Conservation (phyloP, 1,140 invertebrate species). For the Pteromalus puparum region DNA sequence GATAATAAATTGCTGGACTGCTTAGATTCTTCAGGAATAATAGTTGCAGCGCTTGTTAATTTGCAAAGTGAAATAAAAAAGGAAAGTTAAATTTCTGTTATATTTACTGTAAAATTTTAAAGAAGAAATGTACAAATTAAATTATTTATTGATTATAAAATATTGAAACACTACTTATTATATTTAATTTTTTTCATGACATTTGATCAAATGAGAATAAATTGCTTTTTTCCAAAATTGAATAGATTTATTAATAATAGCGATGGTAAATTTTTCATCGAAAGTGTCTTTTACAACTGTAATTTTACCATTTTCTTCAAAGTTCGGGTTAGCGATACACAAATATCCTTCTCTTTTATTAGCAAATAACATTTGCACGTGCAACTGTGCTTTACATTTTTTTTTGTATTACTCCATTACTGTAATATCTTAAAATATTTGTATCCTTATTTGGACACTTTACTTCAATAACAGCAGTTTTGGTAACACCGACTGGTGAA, state of each 20-base stretch:
- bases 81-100: too few species aligned
- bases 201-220: too few species aligned
- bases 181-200: too few species aligned
- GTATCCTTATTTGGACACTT: slow-evolving; percentile 71
- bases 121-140: too few species aligned
- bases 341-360: slow-evolving; percentile 66
- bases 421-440: slow-evolving; percentile 68
- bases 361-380: slow-evolving; percentile 73
- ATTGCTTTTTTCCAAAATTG: slow-evolving; percentile 42
- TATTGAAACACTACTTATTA: too few species aligned
- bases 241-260: slow-evolving; percentile 55
- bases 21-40: too few species aligned
- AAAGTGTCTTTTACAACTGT: slow-evolving; percentile 19
- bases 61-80: too few species aligned
- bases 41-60: too few species aligned
- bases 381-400: slow-evolving; percentile 73
- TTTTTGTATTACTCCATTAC: slow-evolving; percentile 64
- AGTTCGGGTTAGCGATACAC: slow-evolving; percentile 61
- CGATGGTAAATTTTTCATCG: slow-evolving; percentile 11
- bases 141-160: too few species aligned
- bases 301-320: slow-evolving; percentile 47
- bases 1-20: too few species aligned
- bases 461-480: slow-evolving; percentile 73
- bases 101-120: too few species aligned
- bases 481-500: slow-evolving; percentile 72